phyloP scores from a whole-genome alignment of 2,797 vertebrate species.

The Rousettus madagascariensis region DNA sequence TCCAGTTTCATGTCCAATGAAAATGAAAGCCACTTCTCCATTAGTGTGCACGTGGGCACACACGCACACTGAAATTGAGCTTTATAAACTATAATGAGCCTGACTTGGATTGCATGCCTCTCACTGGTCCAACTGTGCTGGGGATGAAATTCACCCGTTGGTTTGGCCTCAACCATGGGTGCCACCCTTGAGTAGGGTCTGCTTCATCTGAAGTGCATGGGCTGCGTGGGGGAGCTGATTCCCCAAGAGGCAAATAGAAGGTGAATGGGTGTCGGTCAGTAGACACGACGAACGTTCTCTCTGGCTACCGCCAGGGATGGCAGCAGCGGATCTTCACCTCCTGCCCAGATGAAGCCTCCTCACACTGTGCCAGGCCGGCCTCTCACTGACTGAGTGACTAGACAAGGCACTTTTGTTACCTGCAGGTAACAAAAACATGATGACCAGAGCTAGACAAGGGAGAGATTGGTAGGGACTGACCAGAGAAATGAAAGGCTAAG shows the following conservation, averaged over 20 bases:
- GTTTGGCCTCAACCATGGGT: background rate
- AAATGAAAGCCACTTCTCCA: background rate
- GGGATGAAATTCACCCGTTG: background rate
- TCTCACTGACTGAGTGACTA: background rate
- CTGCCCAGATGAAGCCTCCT: background rate
- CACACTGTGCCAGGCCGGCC: background rate
- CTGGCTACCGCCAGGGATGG: background rate
- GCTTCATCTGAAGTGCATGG: background rate
- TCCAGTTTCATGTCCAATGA: background rate
- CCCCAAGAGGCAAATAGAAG: background rate
- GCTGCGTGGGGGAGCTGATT: background rate
- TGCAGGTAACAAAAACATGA: background rate
- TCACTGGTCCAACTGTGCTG: background rate
- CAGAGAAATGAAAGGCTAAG: background rate
- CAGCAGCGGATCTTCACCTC: background rate
- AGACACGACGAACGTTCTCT: background rate
- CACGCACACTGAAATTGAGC: background rate
- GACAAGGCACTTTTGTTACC: background rate
- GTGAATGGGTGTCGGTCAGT: background rate
- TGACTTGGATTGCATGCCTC: background rate
- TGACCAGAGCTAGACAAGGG: background rate
- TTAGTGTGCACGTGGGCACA: fast-evolving
- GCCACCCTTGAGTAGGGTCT: background rate
- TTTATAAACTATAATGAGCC: background rate
- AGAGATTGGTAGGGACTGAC: background rate